Evolutionary conservation across 2,113 vertebrate species (phyloP), one percentile per base, ranked within the genome.

Genomic region (Centrocercus urophasianus): DNA sequence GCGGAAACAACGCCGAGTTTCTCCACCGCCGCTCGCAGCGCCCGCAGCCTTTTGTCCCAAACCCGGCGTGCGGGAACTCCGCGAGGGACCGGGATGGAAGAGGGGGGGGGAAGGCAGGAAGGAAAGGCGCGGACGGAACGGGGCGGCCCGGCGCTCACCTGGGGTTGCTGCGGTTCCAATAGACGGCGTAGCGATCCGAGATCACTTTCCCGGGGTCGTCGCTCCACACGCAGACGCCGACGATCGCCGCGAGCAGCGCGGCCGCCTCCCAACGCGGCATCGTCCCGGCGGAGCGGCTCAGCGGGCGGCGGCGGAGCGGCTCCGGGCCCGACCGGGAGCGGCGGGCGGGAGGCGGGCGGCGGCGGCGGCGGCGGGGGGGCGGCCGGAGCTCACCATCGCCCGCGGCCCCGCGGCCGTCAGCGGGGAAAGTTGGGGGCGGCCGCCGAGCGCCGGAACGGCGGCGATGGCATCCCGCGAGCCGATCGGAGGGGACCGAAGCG

Each of bases 131-230:
- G 48, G 22, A 25, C 22, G 22, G 48, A 25, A 13, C 48, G 48
- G 48, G 56, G 30, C 32, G 57, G 32, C 32, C 24, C 67, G n/a
- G 30, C 54, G 6, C 98, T 98, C 98, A 99, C 98, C 99, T 98
- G 95, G 98, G 98, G 97, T 99, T 99, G 95, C 98, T 98, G 96
- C 98, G 98, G 98, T 99, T 99, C 99, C 99, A 99, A 95, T 99
- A 99, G 59, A 99, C 98, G 9, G 98, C 98, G 89, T 98, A 98
- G 82, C 99, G 98, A 97, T 99, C 98, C 47, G 98, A 98, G 90
- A 98, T 97, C 95, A 98, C 94, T 85, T 98, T 98, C 96, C 97
- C 97, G 65, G 93, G 88, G 87, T 99, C 98, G 90, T 98, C 98
- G 70, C 98, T 98, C 97, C 97, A 98, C 59, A 98, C 98, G 92